Evolutionary conservation across 2,113 vertebrate genomes (phyloP).

Genomic region (Chrysochloris asiatica): DNA sequence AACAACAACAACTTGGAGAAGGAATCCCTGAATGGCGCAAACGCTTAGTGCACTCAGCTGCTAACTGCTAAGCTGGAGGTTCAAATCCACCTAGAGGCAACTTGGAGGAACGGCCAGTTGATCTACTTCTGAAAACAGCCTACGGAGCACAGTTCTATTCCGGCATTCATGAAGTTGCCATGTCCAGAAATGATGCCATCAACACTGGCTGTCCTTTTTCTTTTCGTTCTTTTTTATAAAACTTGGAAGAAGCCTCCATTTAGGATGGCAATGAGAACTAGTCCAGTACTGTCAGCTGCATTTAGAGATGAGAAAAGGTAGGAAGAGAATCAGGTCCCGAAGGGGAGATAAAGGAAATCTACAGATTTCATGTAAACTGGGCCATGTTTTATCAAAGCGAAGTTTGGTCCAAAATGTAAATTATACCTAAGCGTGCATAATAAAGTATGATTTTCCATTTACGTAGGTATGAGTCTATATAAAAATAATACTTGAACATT

Average conservation of each 20-base stretch:
- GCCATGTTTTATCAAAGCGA: not conserved
- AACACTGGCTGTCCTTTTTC: not conserved
- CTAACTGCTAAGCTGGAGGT: not conserved
- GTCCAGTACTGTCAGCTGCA: fast-evolving
- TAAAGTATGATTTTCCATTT: not conserved
- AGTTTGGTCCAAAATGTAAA: not conserved
- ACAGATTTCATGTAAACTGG: not conserved
- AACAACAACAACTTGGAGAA: not conserved
- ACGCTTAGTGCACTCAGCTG: not conserved
- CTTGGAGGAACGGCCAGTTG: not conserved
- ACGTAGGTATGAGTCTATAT: not conserved
- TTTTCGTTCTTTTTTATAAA: not conserved
- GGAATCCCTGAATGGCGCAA: not conserved
- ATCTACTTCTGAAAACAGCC: not conserved
- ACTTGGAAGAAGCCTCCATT: not conserved
- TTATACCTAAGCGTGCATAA: not conserved
- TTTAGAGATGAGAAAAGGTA: not conserved
- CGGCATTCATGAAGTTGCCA: not conserved
- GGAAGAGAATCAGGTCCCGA: not conserved
- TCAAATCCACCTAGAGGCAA: not conserved
- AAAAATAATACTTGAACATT: not conserved
- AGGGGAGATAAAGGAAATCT: not conserved
- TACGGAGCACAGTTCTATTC: not conserved
- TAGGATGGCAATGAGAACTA: not conserved
- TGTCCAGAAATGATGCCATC: not conserved